phyloP scores from a whole-genome alignment of 2,888 invertebrate genomes.

The Smittia aterrima region DNA sequence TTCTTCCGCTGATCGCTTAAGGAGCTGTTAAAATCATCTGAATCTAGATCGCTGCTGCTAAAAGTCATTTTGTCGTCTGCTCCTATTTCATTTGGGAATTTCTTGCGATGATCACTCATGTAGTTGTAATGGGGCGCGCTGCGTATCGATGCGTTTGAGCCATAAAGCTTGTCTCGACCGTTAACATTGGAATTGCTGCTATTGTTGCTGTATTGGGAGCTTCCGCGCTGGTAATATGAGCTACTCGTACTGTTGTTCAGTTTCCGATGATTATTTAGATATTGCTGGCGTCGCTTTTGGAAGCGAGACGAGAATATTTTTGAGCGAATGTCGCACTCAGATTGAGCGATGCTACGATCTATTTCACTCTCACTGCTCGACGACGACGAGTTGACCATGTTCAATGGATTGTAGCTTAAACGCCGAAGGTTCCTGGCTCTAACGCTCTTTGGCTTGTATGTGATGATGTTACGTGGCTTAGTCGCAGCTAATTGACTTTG shows the following conservation, averaged over 20 bases:
- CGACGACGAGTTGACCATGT: slow-evolving; percentile 57
- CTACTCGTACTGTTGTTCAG: neutral
- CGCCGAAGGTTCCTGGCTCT: slow-evolving; percentile 58
- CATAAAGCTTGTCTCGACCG: slow-evolving; percentile 51
- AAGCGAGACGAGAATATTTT: slow-evolving; percentile 47
- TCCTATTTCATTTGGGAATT: neutral
- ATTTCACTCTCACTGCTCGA: slow-evolving; percentile 56
- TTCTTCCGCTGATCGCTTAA: neutral
- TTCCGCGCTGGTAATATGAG: slow-evolving; percentile 23
- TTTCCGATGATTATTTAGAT: slow-evolving; percentile 46
- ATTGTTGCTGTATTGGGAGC: slow-evolving; percentile 36
- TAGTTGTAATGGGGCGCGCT: slow-evolving; percentile 55
- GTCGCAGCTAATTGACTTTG: slow-evolving; percentile 41
- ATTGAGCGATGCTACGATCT: slow-evolving; percentile 56
- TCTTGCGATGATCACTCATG: slow-evolving; percentile 45
- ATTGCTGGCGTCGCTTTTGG: slow-evolving; percentile 48
- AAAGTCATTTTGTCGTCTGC: slow-evolving; percentile 42
- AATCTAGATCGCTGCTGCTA: slow-evolving; percentile 36
- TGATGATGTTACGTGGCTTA: slow-evolving; percentile 44
- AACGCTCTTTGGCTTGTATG: slow-evolving; percentile 55
- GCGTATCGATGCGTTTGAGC: slow-evolving; percentile 55
- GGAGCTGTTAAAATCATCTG: slow-evolving; percentile 49
- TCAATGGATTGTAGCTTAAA: slow-evolving; percentile 61
- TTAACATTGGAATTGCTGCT: slow-evolving; percentile 30
- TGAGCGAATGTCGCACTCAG: slow-evolving; percentile 58